These are phyloP conservation scores for Hypsopygia costalis DNA, from an alignment of 2,888 invertebrate genomes.

Conservation along the genomic window DNA sequence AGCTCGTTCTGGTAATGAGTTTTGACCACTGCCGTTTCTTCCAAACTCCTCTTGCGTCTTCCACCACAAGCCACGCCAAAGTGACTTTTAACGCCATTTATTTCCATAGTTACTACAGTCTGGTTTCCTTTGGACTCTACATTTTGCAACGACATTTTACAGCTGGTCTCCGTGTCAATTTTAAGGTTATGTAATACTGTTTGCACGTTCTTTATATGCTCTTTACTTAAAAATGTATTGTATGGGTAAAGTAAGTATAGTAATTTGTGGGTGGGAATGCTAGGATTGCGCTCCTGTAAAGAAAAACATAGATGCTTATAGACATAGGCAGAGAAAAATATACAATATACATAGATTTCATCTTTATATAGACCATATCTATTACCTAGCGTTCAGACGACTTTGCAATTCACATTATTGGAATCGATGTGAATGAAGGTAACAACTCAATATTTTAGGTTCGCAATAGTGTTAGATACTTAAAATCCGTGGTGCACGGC, in stretches of 20 bases:
- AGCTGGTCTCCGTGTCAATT: conserved; percentile 46
- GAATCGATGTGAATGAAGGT: too few relatives aligned
- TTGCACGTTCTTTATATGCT: conserved; percentile 86
- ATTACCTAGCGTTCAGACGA: too few relatives aligned
- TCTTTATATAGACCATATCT: too few relatives aligned
- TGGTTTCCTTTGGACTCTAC: conserved; percentile 48
- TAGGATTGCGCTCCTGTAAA: conserved; percentile 86
- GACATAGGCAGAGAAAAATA: too few relatives aligned
- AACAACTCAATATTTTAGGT: too few relatives aligned
- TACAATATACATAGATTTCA: too few relatives aligned
- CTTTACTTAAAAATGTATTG: conserved; percentile 87
- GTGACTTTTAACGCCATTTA: conserved; percentile 57
- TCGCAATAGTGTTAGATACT: too few relatives aligned
- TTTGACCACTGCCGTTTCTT: conserved; percentile 73
- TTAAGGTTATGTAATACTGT: conserved; percentile 85
- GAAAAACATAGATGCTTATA: too few relatives aligned
- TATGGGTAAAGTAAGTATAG: conserved; percentile 92
- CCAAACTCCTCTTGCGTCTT: conserved; percentile 31
- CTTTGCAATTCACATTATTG: too few relatives aligned
- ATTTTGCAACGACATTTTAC: conserved; percentile 36
- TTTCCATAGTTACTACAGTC: conserved; percentile 60
- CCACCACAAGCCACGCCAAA: conserved; percentile 62
- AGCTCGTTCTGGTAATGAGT: conserved; percentile 90
- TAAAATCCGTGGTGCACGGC: too few relatives aligned
- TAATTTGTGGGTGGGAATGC: conserved; percentile 83